phyloP scores from a whole-genome alignment of 2,888 invertebrate species.

The Dynastes tityus region DNA sequence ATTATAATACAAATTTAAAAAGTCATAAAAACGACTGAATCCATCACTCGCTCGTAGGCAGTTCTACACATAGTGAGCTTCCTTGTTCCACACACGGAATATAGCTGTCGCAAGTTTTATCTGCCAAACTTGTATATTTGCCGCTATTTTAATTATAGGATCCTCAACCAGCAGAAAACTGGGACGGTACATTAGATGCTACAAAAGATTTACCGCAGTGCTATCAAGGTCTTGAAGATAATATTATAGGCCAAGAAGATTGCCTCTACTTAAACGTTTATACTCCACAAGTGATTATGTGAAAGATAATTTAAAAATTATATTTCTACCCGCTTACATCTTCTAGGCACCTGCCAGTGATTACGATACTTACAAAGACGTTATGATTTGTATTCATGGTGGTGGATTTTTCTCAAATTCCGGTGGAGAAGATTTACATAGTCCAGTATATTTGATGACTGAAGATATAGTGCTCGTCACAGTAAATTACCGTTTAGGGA shows the following conservation, averaged over 20 bases:
- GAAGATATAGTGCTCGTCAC: constrained; percentile 80
- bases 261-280: constrained; percentile 86
- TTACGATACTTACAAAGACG: constrained; percentile 60
- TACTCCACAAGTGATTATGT: constrained; percentile 61
- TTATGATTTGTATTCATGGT: constrained; percentile 84
- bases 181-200: constrained; percentile 78
- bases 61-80: no score
- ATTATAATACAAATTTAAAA: no score
- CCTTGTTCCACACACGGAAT: neutral
- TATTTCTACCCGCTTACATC: neutral
- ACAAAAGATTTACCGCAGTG: constrained; percentile 62
- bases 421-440: constrained; percentile 78
- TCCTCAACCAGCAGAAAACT: constrained; percentile 76
- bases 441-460: constrained; percentile 80
- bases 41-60: no score
- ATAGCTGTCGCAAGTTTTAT: neutral
- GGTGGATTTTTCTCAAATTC: constrained; percentile 84
- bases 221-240: neutral
- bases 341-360: constrained; percentile 56
- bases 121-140: no score
- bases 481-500: constrained; percentile 80
- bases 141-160: constrained; percentile 68
- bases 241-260: constrained; percentile 68
- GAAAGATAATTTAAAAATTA: constrained; percentile 18
- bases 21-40: no score